Evolutionary conservation across 2,888 invertebrate genomes (phyloP), one percentile per base, ranked within the genome.

Genomic region (Masnerella sp.): DNA sequence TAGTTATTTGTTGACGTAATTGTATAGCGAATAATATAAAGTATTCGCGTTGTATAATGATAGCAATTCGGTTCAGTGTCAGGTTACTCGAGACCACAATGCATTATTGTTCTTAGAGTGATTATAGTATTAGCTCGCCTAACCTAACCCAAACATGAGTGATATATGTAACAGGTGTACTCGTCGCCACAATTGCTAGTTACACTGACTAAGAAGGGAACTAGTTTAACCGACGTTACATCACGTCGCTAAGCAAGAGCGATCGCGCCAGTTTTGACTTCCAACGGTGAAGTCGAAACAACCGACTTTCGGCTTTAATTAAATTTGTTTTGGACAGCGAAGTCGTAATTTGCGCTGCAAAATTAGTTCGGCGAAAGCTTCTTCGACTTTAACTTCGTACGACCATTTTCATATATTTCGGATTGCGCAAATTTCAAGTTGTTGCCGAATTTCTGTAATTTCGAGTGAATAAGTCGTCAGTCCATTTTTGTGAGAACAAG

Each of bases 81-180:
- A 38, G 34, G 52, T 71, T 65, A 59, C 71, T 54, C 34, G 14
- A 59, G 38, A 67, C 54, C 47, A 54, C 61, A 67, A 67, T 67
- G 51, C 64, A 52, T 56, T 42, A 67, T 56, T 67, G 72, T 72
- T 72, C 67, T 61, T 67, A 40, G 61, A 61, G 49, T 49, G 67
- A 67, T 72, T 67, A 72, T 52, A 67, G 56, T 58, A 67, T 67
- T 67, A 67, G 42, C 43, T 40, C 34, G 45, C 40, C 61, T 56
- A 72, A 38, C 40, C 61, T 56, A 72, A 67, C 51, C 58, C 45
- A 64, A 71, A 71, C 71, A 59, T 52, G 43, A 49, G 61, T 72
- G 67, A 67, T 67, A 38, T 56, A 72, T 56, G 61, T 72, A 72
- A 61, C 72, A 72, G 72, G 72, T 72, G 72, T 56, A 72, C 40